Conservation (phyloP, 2,888 invertebrate genomes). For the Oligia strigilis region DNA sequence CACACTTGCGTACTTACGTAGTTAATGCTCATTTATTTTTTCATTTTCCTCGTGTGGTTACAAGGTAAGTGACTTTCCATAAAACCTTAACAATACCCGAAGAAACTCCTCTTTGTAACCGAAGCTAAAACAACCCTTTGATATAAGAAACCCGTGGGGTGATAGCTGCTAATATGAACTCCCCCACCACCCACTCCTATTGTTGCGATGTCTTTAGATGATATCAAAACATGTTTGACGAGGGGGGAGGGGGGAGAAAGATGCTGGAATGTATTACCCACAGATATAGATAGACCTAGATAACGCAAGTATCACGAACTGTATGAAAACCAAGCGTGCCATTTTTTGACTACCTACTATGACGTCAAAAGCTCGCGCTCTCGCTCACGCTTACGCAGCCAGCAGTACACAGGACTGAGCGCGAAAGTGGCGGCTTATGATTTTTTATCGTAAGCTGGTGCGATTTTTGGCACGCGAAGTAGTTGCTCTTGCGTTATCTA, state of each 20-base stretch:
- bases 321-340: no score
- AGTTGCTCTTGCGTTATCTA: no score
- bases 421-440: no score
- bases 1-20: background rate
- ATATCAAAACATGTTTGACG: conserved; percentile 45
- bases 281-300: no score
- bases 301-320: no score
- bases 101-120: conserved; percentile 56
- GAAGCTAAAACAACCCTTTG: conserved; percentile 68
- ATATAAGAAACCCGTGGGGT: conserved; percentile 68
- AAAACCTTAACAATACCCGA: conserved; percentile 2
- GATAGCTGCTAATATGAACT: conserved; percentile 70
- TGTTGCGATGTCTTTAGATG: conserved; percentile 60
- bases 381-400: no score
- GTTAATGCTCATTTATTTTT: conserved; percentile 2
- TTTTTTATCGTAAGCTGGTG: no score
- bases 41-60: background rate
- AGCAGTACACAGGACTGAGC: no score
- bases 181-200: conserved; percentile 45
- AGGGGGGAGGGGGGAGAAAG: background rate
- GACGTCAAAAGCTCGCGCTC: no score
- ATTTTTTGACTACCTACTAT: no score
- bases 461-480: no score
- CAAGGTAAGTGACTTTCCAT: background rate
- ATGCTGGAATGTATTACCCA: conserved; percentile 33